Percentiles rank a stretch among this genome's conserved stretches.
Evolutionary conservation across 2,888 invertebrate genomes (phyloP).

Genomic region (Diaphora mendica): DNA sequence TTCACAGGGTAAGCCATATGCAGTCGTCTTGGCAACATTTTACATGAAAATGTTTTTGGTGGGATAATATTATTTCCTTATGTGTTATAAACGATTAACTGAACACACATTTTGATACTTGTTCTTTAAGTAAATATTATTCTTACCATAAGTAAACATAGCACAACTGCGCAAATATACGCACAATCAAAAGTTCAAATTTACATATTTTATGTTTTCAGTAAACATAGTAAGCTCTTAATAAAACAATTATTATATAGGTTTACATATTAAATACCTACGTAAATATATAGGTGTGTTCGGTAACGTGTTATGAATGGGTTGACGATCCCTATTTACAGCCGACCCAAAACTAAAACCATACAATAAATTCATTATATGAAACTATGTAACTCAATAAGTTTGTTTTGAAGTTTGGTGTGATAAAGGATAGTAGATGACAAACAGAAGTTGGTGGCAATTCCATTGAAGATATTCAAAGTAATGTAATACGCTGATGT

Average conservation of each 20-base stretch:
- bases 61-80: too few species aligned
- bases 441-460: neutral
- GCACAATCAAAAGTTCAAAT: neutral
- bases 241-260: conserved; percentile 20
- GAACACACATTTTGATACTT: neutral
- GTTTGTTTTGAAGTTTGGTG: neutral
- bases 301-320: conserved; percentile 2
- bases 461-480: neutral
- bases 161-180: neutral
- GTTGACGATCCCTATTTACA: conserved; percentile 2
- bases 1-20: too few species aligned
- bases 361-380: conserved; percentile 3
- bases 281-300: conserved; percentile 8
- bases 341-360: neutral
- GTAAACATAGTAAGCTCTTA: neutral
- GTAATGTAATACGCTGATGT: neutral
- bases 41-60: too few species aligned
- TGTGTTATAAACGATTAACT: neutral
- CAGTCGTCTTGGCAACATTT: too few species aligned
- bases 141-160: neutral
- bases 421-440: neutral
- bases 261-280: neutral
- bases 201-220: neutral
- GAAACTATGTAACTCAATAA: neutral
- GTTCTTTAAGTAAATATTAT: neutral